Percentiles rank a stretch among this genome's conserved stretches.
Conservation (phyloP, 2,888 invertebrate genomes). For the Chromoteleia sp. region DNA sequence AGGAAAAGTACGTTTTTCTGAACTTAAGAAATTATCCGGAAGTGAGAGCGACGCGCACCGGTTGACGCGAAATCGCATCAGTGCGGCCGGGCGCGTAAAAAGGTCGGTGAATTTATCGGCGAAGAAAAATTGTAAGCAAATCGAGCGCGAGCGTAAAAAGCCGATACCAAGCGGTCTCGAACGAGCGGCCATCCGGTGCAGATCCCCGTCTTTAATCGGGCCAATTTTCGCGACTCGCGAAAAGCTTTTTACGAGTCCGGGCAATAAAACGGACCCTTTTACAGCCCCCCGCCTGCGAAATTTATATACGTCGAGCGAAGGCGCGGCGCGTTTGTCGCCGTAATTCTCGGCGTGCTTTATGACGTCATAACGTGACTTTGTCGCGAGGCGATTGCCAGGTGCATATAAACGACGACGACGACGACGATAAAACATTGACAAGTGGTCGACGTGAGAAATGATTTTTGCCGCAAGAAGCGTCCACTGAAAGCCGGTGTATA, state of each 20-base stretch:
- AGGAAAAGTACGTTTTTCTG: slow-evolving; percentile 6
- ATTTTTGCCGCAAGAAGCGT: slow-evolving; percentile 24
- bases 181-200: slow-evolving; percentile 70
- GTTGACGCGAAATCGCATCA: slow-evolving; percentile 43
- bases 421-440: slow-evolving; percentile 52
- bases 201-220: slow-evolving; percentile 64
- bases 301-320: slow-evolving; percentile 49
- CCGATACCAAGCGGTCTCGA: slow-evolving; percentile 41
- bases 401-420: slow-evolving; percentile 54
- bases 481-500: background rate
- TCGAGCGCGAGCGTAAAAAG: slow-evolving; percentile 40
- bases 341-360: slow-evolving; percentile 51
- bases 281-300: slow-evolving; percentile 43
- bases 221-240: slow-evolving; percentile 62
- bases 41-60: slow-evolving; percentile 26
- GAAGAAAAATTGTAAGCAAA: slow-evolving; percentile 58
- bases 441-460: slow-evolving; percentile 24
- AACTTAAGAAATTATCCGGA: slow-evolving; percentile 14
- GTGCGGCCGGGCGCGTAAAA: slow-evolving; percentile 32
- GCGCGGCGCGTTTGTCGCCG: slow-evolving; percentile 34
- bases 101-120: slow-evolving; percentile 19
- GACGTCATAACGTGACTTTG: slow-evolving; percentile 57
- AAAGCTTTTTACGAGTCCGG: slow-evolving; percentile 67
- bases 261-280: slow-evolving; percentile 67
- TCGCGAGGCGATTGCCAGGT: slow-evolving; percentile 51